Evolutionary conservation across 2,113 vertebrate genomes (phyloP).

Genomic region (Calypte anna): DNA sequence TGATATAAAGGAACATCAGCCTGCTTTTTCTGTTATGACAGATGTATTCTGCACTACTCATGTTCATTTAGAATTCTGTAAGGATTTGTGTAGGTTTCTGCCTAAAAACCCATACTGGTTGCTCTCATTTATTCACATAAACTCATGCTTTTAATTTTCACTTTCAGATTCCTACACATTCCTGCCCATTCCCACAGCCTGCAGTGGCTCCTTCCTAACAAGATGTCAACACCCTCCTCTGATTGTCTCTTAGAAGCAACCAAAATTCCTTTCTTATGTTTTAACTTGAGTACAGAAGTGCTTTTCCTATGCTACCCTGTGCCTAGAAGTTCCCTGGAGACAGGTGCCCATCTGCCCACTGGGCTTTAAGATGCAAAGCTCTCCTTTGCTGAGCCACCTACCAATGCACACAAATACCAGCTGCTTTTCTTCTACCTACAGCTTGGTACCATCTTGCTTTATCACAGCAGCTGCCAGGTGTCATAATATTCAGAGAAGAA

Average conservation of each 20-base stretch:
- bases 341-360: neutral
- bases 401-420: rapidly evolving
- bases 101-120: neutral
- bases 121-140: slow-evolving; percentile 2
- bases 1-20: slow-evolving; percentile 19
- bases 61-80: slow-evolving; percentile 14
- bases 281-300: neutral
- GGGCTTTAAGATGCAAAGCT: neutral
- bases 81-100: slow-evolving; percentile 23
- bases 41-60: neutral
- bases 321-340: neutral
- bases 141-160: slow-evolving; percentile 3
- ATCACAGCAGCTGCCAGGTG: neutral
- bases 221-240: neutral
- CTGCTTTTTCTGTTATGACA: slow-evolving; percentile 28
- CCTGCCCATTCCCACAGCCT: neutral
- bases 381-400: neutral
- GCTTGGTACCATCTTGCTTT: neutral
- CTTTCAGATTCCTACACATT: neutral
- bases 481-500: neutral
- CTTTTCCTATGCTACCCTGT: neutral
- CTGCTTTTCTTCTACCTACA: neutral
- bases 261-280: neutral
- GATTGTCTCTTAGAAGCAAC: neutral
- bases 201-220: neutral